These are phyloP conservation scores for Agrotis puta DNA, from an alignment of 2,888 invertebrate species.

Conservation along the genomic window DNA sequence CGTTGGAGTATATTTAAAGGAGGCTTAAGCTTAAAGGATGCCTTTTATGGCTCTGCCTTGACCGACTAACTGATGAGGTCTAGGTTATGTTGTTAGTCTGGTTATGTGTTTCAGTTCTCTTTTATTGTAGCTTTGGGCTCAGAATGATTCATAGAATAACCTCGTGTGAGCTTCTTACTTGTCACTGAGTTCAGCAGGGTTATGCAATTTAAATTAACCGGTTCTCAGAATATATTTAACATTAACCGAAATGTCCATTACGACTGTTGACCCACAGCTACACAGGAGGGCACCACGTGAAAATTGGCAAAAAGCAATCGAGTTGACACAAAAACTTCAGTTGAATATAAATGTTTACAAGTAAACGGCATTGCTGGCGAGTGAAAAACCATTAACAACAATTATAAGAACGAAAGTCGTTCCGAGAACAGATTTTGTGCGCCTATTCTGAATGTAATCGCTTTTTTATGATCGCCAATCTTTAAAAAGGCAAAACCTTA, in stretches of 20 bases:
- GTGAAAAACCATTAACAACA: conserved; percentile 58
- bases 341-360: conserved; percentile 43
- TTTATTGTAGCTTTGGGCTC: conserved; percentile 1
- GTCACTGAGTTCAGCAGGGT: not conserved
- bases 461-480: conserved; percentile 83
- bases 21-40: conserved; percentile 45
- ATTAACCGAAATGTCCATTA: conserved; percentile 1
- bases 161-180: not conserved
- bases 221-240: not conserved
- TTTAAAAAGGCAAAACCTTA: conserved; percentile 81
- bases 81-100: conserved; percentile 49
- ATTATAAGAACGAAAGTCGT: conserved; percentile 65
- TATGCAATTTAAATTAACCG: not conserved
- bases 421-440: conserved; percentile 80
- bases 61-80: conserved; percentile 57
- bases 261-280: conserved; percentile 32
- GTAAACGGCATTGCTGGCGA: conserved; percentile 39
- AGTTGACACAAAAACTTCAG: conserved; percentile 45
- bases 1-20: conserved; percentile 54
- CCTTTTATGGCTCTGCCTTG: conserved; percentile 54
- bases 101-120: conserved; percentile 13
- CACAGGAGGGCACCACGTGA: conserved; percentile 32
- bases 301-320: conserved; percentile 33
- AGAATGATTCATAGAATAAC: not conserved
- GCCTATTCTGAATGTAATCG: conserved; percentile 82